Evolutionary conservation across 1,140 invertebrate genomes (phyloP).

Genomic region (Aphaenogaster ashmeadi): DNA sequence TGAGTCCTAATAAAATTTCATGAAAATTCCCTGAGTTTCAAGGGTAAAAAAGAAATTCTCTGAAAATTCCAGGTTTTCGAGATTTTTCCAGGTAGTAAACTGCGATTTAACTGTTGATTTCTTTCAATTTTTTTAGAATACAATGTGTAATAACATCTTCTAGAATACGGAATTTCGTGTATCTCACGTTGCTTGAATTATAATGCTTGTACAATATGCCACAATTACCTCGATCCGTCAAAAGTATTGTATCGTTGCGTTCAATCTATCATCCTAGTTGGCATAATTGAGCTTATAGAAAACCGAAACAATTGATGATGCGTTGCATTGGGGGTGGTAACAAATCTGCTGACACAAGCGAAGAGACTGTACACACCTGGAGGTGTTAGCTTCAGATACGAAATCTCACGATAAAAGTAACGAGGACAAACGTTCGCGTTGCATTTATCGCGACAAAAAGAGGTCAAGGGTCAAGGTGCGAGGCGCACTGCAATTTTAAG

Average conservation of each 20-base stretch:
- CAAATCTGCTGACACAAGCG: background rate
- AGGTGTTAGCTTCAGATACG: slow-evolving; percentile 19
- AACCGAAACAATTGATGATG: background rate
- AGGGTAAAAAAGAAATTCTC: too few relatives aligned
- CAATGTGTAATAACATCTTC: background rate
- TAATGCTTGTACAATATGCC: background rate
- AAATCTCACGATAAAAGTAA: slow-evolving; percentile 40
- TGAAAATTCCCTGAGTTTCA: too few relatives aligned
- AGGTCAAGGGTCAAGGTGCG: slow-evolving; percentile 68
- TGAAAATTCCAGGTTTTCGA: too few relatives aligned
- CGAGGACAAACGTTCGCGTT: background rate
- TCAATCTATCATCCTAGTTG: background rate
- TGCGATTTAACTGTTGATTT: background rate
- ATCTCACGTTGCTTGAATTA: background rate
- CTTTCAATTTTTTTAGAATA: background rate
- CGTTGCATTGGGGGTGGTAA: background rate
- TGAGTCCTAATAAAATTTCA: too few relatives aligned
- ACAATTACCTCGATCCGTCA: background rate
- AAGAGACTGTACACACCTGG: slow-evolving; percentile 49
- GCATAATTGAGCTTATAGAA: background rate
- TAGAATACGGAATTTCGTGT: background rate
- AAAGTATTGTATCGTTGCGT: background rate
- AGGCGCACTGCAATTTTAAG: slow-evolving; percentile 57
- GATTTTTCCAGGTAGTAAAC: too few relatives aligned
- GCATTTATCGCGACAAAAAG: slow-evolving; percentile 56